phyloP scores from a whole-genome alignment of 37 sponge, comb jelly and placozoan genomes.

The Tethya wilhelma region DNA sequence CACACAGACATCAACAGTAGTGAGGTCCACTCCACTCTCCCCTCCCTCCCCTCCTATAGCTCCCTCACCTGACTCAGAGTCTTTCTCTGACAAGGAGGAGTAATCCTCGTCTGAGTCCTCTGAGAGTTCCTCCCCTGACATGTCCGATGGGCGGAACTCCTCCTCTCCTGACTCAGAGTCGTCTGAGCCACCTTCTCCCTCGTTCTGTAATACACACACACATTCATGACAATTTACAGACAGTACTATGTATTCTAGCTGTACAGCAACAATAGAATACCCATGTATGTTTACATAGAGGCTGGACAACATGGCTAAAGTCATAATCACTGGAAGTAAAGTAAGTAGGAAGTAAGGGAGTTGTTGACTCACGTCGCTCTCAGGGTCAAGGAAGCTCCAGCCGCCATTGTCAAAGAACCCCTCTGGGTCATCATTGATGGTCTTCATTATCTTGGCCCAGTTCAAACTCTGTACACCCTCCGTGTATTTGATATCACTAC shows the following conservation, averaged over 20 bases:
- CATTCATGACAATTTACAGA: no score
- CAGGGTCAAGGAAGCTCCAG: slow-evolving; percentile 96
- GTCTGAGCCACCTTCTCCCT: slow-evolving; percentile 17
- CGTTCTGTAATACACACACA: slow-evolving; percentile 3
- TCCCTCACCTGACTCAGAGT: slow-evolving; percentile 46
- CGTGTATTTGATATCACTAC: slow-evolving; percentile 98
- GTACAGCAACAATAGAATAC: no score
- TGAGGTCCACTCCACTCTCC: background rate
- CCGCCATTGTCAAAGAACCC: slow-evolving; percentile 97
- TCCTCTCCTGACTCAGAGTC: slow-evolving; percentile 40
- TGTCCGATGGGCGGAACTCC: slow-evolving; percentile 46
- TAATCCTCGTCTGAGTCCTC: slow-evolving; percentile 78
- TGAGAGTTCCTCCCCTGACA: slow-evolving; percentile 9
- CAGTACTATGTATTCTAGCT: no score
- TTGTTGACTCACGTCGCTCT: slow-evolving; percentile 67
- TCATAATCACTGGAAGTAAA: background rate
- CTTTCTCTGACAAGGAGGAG: slow-evolving; percentile 56
- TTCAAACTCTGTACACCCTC: slow-evolving; percentile 97
- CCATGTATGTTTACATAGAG: no score
- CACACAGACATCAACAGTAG: background rate
- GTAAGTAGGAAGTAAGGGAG: background rate
- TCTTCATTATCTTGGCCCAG: slow-evolving; percentile 99
- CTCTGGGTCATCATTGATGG: slow-evolving; percentile 95
- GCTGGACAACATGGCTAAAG: no score
- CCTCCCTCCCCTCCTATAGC: background rate